A percentile compares a stretch with the other conserved stretches of the same genome.
These are phyloP conservation scores for Gopherus flavomarginatus DNA, from an alignment of 2,113 vertebrate species.

Conservation along the genomic window DNA sequence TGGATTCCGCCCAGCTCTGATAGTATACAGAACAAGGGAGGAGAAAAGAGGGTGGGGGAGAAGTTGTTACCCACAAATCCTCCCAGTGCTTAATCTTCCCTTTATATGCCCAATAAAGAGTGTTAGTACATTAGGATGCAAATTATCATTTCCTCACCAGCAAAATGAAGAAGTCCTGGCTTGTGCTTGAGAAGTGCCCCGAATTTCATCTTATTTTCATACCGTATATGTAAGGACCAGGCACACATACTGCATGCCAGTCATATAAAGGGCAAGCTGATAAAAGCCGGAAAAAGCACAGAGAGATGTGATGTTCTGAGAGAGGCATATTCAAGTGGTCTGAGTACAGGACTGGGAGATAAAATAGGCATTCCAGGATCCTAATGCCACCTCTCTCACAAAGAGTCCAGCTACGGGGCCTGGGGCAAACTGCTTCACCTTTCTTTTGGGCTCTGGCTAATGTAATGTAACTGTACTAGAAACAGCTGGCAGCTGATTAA, in stretches of 20 bases:
- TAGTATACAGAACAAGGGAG: neutral
- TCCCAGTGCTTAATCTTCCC: neutral
- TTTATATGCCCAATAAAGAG: neutral
- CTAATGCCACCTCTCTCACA: neutral
- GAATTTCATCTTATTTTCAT: neutral
- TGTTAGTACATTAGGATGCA: neutral
- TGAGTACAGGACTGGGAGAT: neutral
- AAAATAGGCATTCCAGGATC: neutral
- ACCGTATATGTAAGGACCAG: neutral
- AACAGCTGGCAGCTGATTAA: neutral
- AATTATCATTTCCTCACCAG: neutral
- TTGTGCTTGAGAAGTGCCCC: neutral
- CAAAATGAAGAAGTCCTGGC: neutral
- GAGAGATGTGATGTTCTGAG: fast-evolving
- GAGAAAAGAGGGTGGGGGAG: neutral
- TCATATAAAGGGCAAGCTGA: neutral
- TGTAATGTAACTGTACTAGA: neutral
- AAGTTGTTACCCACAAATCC: neutral
- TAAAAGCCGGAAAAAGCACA: neutral
- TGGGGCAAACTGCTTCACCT: neutral
- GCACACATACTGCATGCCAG: neutral
- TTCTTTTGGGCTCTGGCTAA: neutral
- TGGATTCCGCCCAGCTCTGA: neutral
- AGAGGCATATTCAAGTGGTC: neutral
- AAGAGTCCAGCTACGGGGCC: neutral